phyloP scores from a whole-genome alignment of 2,797 vertebrate genomes.

The Microchirus variegatus region DNA sequence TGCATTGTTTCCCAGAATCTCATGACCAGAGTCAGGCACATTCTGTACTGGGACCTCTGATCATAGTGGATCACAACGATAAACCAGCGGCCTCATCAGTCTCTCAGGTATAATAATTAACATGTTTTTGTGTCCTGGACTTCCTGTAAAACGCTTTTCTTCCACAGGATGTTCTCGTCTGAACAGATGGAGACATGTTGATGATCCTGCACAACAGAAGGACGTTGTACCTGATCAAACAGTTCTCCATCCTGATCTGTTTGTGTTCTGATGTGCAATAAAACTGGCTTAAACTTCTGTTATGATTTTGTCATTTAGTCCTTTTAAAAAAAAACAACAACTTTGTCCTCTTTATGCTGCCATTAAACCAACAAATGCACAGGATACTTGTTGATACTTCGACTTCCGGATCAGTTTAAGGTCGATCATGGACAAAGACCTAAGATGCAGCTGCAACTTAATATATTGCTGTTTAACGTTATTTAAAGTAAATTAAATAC shows the following conservation, averaged over 20 bases:
- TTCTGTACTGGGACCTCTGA: conserved; percentile 77
- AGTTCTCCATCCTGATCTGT: neutral
- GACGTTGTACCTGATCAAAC: neutral
- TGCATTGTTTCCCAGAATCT: conserved; percentile 26
- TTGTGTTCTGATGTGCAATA: conserved; percentile 11
- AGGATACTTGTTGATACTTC: too few relatives aligned
- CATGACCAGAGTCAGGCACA: conserved; percentile 25
- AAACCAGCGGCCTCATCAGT: neutral
- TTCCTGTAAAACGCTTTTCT: neutral
- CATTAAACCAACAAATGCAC: neutral
- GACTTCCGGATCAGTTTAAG: too few relatives aligned
- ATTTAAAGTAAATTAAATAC: too few relatives aligned
- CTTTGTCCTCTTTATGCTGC: neutral
- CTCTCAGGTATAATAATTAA: neutral
- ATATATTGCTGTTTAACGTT: too few relatives aligned
- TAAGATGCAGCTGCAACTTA: too few relatives aligned
- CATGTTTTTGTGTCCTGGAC: neutral
- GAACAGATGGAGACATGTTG: neutral
- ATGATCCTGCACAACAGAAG: neutral
- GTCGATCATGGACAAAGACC: too few relatives aligned
- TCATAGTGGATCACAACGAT: conserved; percentile 44
- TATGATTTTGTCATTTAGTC: neutral
- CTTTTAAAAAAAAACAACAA: neutral
- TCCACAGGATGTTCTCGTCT: conserved; percentile 3
- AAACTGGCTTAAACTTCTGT: conserved; percentile 7